A percentile compares a stretch with the other conserved stretches of the same genome.
Conservation (phyloP, 1,140 invertebrate species). For the Telenomus remus region DNA sequence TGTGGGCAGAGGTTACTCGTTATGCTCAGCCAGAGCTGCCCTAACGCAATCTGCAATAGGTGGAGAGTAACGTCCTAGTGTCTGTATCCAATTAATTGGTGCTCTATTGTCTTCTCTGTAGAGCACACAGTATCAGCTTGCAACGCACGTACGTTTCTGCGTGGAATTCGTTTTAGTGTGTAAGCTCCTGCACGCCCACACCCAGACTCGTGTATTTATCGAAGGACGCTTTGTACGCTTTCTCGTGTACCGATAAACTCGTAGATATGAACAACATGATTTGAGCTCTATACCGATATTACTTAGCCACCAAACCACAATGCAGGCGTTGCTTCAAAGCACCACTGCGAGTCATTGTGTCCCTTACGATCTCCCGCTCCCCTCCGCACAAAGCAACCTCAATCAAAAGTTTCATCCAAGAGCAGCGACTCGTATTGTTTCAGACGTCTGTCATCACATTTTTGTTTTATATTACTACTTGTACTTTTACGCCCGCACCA, state of each 20-base stretch:
- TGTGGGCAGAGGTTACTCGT: conserved; percentile 49
- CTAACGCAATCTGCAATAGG: conserved; percentile 48
- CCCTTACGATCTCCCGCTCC: conserved; percentile 30
- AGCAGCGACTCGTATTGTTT: conserved; percentile 10
- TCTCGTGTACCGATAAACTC: conserved; percentile 47
- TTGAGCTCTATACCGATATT: conserved; percentile 59
- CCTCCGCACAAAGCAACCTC: conserved; percentile 31
- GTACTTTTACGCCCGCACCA: conserved; percentile 4
- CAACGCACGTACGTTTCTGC: conserved; percentile 54
- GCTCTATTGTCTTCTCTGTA: conserved; percentile 58
- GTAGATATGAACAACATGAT: conserved; percentile 56
- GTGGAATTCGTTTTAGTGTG: conserved; percentile 53
- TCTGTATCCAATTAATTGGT: conserved; percentile 64
- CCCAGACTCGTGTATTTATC: conserved; percentile 35
- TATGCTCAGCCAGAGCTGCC: conserved; percentile 36
- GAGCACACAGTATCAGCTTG: conserved; percentile 33
- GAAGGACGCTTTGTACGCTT: conserved; percentile 43
- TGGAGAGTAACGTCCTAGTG: conserved; percentile 59
- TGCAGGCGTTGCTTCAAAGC: conserved; percentile 60
- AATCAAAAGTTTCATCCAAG: conserved; percentile 37
- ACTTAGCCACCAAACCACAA: conserved; percentile 64
- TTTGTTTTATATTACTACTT: conserved; percentile 1
- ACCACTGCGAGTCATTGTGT: conserved; percentile 59
- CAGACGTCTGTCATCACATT: conserved; percentile 8
- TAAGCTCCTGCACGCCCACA: conserved; percentile 25